These are phyloP conservation scores for Erebia ligea DNA, from an alignment of 2,888 invertebrate genomes.

Conservation along the genomic window DNA sequence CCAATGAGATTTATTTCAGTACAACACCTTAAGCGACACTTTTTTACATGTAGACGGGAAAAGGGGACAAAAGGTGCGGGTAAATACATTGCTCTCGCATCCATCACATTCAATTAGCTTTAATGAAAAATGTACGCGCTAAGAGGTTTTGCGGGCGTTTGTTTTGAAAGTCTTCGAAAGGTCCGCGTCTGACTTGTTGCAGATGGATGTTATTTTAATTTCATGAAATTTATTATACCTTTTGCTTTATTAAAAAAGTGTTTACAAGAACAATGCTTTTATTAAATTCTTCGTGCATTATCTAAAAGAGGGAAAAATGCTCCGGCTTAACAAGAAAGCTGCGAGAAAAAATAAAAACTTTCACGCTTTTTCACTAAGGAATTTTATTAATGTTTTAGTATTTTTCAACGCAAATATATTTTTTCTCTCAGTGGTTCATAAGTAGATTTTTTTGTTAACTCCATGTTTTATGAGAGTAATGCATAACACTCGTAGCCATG, in stretches of 20 bases:
- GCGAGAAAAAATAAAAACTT: constrained; percentile 65
- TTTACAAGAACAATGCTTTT: constrained; percentile 68
- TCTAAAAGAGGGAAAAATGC: constrained; percentile 69
- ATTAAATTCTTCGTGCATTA: constrained; percentile 77
- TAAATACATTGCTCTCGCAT: constrained; percentile 9
- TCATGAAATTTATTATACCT: constrained; percentile 25
- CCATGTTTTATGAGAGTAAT: neutral
- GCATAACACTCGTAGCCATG: neutral
- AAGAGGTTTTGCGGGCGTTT: neutral
- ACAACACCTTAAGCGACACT: constrained; percentile 39
- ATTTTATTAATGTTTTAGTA: constrained; percentile 74
- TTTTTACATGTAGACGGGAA: neutral
- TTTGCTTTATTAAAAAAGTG: constrained; percentile 43
- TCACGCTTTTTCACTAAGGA: constrained; percentile 67
- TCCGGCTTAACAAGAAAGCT: constrained; percentile 61
- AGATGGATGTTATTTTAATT: constrained; percentile 32
- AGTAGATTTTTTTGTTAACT: neutral
- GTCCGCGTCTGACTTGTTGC: constrained; percentile 4
- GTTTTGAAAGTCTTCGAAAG: constrained; percentile 8
- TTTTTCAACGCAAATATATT: constrained; percentile 47
- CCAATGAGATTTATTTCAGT: constrained; percentile 63
- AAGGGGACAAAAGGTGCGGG: constrained; percentile 4
- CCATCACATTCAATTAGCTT: constrained; percentile 17
- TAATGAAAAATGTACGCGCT: constrained; percentile 13
- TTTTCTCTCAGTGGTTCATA: constrained; percentile 18